Conservation (phyloP, 2,888 invertebrate genomes). For the Subacronicta megacephala region DNA sequence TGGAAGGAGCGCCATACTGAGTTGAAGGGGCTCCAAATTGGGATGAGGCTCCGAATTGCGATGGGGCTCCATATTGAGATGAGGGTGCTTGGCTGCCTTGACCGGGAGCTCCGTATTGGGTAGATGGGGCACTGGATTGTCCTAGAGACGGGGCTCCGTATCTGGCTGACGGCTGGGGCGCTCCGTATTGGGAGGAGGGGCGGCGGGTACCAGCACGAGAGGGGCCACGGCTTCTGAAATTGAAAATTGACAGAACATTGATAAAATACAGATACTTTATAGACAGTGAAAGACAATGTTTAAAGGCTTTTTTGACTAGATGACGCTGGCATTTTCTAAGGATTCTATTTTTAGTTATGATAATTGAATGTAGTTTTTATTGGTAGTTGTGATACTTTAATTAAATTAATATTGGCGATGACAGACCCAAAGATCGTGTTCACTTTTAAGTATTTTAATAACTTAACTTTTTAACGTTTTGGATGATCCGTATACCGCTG, state of each 20-base stretch:
- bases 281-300: no score
- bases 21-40: slow-evolving; percentile 29
- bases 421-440: no score
- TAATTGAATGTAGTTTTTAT: no score
- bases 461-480: no score
- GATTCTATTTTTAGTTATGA: no score
- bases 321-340: no score
- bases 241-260: neutral
- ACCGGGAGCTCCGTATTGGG: slow-evolving; percentile 46
- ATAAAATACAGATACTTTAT: no score
- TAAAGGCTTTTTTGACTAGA: no score
- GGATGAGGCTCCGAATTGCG: slow-evolving; percentile 44
- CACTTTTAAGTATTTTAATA: no score
- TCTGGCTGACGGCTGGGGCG: slow-evolving; percentile 57
- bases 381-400: no score
- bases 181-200: slow-evolving; percentile 65
- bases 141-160: slow-evolving; percentile 27
- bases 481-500: no score
- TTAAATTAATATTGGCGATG: no score
- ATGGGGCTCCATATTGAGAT: slow-evolving; percentile 40
- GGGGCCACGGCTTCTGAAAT: slow-evolving; percentile 73
- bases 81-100: slow-evolving; percentile 46
- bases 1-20: slow-evolving; percentile 56
- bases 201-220: slow-evolving; percentile 39
- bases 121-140: slow-evolving; percentile 41